Evolutionary conservation across 2,113 vertebrate species (phyloP).

Genomic region (Hymenochirus boettgeri): DNA sequence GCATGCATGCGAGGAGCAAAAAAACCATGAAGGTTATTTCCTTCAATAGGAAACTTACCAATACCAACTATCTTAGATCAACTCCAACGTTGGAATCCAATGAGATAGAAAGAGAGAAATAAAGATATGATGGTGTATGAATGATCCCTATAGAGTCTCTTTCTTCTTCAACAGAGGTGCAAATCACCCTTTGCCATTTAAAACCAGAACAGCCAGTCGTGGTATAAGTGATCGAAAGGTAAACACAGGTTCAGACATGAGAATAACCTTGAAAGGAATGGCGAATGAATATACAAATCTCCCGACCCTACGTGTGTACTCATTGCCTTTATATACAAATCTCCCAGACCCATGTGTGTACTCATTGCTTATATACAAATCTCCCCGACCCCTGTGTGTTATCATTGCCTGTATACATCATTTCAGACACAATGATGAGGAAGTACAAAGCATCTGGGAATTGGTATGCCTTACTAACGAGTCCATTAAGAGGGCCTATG

Average conservation of each 20-base stretch:
- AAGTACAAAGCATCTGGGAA: conserved; percentile 32
- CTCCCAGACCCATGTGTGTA: too few relatives aligned
- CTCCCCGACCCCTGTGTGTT: too few relatives aligned
- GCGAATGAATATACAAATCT: background rate
- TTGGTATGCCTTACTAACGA: conserved; percentile 40
- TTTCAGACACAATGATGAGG: conserved; percentile 15
- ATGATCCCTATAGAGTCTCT: background rate
- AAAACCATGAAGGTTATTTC: too few relatives aligned
- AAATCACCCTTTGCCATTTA: background rate
- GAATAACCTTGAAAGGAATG: background rate
- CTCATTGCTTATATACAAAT: too few relatives aligned
- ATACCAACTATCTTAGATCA: too few relatives aligned
- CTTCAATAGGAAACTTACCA: too few relatives aligned
- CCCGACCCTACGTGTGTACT: background rate
- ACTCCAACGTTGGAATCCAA: too few relatives aligned
- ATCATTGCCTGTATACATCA: background rate
- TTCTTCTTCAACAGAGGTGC: background rate
- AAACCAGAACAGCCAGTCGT: background rate
- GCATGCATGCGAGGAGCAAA: too few relatives aligned
- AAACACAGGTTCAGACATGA: background rate
- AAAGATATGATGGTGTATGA: too few relatives aligned
- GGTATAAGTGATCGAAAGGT: background rate
- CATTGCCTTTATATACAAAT: background rate
- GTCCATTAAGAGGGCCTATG: conserved; percentile 24
- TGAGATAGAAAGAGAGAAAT: too few relatives aligned